phyloP scores from a whole-genome alignment of 2,888 invertebrate genomes.

The Pristionchus exspectatus region DNA sequence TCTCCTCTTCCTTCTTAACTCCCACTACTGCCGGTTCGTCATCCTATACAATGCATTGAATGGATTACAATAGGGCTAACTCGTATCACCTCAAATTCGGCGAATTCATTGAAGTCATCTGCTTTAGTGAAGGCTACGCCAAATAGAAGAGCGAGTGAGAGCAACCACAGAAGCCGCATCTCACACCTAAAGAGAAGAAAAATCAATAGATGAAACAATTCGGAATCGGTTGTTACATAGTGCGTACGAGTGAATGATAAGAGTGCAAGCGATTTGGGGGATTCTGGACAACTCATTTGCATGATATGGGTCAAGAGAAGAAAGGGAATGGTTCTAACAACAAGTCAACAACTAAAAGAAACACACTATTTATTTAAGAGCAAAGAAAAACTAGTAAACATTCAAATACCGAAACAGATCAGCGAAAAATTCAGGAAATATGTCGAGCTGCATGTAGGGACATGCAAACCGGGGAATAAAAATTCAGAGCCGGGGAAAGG shows the following conservation, averaged over 20 bases:
- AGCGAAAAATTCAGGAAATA: not conserved
- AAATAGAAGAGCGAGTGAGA: conserved; percentile 18
- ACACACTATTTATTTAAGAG: not conserved
- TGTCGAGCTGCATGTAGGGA: conserved; percentile 33
- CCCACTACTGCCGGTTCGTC: conserved; percentile 26
- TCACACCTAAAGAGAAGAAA: not conserved
- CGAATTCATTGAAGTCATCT: conserved; percentile 71
- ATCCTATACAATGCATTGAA: not conserved
- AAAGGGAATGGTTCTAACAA: not conserved
- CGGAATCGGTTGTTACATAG: not conserved
- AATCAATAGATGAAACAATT: not conserved
- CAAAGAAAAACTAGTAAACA: not conserved
- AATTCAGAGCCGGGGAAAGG: too few species aligned
- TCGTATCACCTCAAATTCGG: conserved; percentile 69
- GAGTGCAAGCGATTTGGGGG: conserved; percentile 20
- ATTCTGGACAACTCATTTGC: conserved; percentile 40
- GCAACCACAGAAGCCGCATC: conserved; percentile 47
- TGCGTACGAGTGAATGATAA: conserved; percentile 8
- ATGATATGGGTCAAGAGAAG: conserved; percentile 26
- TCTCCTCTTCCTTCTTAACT: conserved; percentile 35
- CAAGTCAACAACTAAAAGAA: not conserved
- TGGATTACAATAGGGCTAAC: conserved; percentile 49
- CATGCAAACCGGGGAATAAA: too few species aligned
- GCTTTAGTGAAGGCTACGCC: conserved; percentile 19
- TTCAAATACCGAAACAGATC: not conserved